A percentile compares a stretch with the other conserved stretches of the same genome.
Conservation (phyloP, 1,140 invertebrate genomes). For the Mya arenaria region DNA sequence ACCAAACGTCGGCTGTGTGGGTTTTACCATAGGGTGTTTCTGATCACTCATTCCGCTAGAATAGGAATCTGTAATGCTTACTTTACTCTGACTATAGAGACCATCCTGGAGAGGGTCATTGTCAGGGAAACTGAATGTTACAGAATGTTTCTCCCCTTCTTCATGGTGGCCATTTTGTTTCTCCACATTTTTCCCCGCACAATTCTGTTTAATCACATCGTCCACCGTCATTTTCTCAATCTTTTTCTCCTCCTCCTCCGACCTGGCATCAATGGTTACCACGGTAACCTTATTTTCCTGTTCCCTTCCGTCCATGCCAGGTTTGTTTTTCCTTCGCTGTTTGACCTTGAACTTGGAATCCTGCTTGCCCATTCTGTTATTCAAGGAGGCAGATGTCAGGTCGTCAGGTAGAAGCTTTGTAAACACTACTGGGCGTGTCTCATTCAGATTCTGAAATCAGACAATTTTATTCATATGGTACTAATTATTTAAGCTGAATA, state of each 20-base stretch:
- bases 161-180: conserved; percentile 43
- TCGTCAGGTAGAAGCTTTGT: conserved; percentile 56
- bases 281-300: conserved; percentile 58
- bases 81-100: conserved; percentile 33
- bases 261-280: conserved; percentile 60
- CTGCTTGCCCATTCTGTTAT: background rate
- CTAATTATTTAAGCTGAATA: too few species aligned
- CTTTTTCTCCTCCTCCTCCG: conserved; percentile 60
- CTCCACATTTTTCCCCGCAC: conserved; percentile 1
- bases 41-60: conserved; percentile 41
- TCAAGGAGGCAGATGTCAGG: background rate
- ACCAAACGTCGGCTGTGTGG: conserved; percentile 49
- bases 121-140: conserved; percentile 30
- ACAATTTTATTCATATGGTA: background rate
- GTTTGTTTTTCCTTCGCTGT: conserved; percentile 58
- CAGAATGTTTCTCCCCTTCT: conserved; percentile 41
- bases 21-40: conserved; percentile 49
- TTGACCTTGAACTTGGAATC: conserved; percentile 63
- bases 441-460: conserved; percentile 61
- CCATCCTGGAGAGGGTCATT: background rate
- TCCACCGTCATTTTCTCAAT: conserved; percentile 65
- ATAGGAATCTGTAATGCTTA: conserved; percentile 28
- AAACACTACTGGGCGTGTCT: conserved; percentile 68
- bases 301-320: conserved; percentile 41
- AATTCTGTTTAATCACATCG: conserved; percentile 59